Evolutionary conservation across 2,888 invertebrate genomes (phyloP).

Genomic region (Acholoe squamosa): DNA sequence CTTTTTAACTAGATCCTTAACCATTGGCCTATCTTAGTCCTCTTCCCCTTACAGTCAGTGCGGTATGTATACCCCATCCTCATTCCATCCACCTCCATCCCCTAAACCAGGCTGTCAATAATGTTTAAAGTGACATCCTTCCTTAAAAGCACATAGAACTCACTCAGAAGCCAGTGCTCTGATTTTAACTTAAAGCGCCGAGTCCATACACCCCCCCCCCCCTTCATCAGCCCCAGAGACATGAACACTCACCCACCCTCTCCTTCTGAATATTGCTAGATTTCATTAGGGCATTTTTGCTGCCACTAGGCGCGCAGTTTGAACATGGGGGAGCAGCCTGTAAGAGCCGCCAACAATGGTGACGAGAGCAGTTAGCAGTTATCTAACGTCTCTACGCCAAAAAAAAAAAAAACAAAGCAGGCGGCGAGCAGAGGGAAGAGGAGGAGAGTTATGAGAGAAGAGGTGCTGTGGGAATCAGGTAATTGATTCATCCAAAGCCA

Average conservation of each 20-base stretch:
- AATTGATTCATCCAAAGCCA: slow-evolving; percentile 13
- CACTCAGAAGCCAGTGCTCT: neutral
- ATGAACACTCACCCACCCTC: neutral
- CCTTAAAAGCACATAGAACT: neutral
- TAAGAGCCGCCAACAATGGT: slow-evolving; percentile 3
- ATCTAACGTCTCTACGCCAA: slow-evolving; percentile 27
- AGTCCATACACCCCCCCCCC: neutral
- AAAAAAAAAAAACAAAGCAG: neutral
- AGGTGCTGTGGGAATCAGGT: neutral
- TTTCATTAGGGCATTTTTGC: slow-evolving; percentile 25
- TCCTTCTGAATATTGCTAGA: slow-evolving; percentile 17
- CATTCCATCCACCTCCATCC: neutral
- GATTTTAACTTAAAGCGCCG: neutral
- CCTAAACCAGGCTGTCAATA: neutral
- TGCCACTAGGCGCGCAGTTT: neutral
- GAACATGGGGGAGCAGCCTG: neutral
- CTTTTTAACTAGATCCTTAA: neutral
- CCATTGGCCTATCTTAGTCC: neutral
- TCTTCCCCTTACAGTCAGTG: neutral
- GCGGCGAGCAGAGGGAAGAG: neutral
- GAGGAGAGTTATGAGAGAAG: neutral
- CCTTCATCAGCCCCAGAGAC: neutral
- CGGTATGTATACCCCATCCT: neutral
- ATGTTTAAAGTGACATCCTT: neutral
- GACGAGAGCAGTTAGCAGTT: neutral